Evolutionary conservation across 35 echinoderm and acorn worm species (phyloP).

Genomic region (Holothuria glaberrima): DNA sequence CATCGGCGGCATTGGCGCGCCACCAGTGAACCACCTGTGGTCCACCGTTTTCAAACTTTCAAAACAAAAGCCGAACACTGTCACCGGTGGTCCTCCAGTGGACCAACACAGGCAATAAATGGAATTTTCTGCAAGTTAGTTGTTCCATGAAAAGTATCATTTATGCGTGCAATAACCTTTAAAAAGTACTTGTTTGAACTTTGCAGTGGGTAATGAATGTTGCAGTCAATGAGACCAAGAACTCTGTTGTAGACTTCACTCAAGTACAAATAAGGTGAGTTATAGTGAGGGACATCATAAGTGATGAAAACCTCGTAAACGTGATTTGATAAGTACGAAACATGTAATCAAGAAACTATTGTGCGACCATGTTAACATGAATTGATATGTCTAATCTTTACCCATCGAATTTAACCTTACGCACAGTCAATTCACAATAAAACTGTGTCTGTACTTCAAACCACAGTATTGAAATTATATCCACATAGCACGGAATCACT

Average conservation of each 20-base stretch:
- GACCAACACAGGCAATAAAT: slow-evolving; percentile 1
- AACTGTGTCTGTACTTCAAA: no score
- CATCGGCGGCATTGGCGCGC: not conserved
- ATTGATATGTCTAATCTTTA: no score
- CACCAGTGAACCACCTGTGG: not conserved
- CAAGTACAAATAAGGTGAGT: not conserved
- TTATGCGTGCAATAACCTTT: not conserved
- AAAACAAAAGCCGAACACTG: not conserved
- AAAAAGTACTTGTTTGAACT: not conserved
- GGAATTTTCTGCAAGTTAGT: not conserved
- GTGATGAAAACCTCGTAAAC: no score
- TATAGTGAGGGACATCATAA: no score
- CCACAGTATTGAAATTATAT: no score
- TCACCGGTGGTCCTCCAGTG: not conserved
- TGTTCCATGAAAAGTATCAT: not conserved
- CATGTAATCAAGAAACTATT: no score
- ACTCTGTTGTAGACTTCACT: not conserved
- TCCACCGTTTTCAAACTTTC: not conserved
- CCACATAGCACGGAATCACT: no score
- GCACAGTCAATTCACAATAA: no score
- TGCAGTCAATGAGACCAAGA: no score
- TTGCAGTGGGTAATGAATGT: not conserved
- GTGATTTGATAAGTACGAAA: no score
- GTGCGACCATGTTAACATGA: no score
- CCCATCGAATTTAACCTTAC: no score